Percentiles rank a stretch among this genome's conserved stretches.
Evolutionary conservation across 2,797 vertebrate species (phyloP).

Genomic region (Scolopax rusticola): DNA sequence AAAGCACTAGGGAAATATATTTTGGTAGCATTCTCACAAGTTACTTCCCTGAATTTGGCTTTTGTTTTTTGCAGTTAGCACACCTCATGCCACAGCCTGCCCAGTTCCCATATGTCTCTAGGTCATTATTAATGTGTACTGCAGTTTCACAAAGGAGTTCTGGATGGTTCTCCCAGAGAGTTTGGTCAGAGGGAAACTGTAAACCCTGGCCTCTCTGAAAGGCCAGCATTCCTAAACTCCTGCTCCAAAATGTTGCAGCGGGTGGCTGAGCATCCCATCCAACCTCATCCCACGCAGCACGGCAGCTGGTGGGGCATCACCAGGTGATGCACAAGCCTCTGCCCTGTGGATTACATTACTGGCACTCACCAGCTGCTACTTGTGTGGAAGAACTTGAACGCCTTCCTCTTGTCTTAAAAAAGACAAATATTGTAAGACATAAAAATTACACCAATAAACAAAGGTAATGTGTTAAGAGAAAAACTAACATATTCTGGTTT

Average conservation of each 20-base stretch:
- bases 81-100: not conserved
- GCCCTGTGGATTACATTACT: not conserved
- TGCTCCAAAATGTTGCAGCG: not conserved
- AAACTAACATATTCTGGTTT: not conserved
- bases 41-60: not conserved
- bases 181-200: not conserved
- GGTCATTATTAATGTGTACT: not conserved
- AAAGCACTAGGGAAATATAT: not conserved
- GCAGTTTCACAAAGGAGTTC: not conserved
- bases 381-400: not conserved
- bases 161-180: not conserved
- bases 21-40: not conserved
- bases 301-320: accelerated
- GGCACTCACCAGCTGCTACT: not conserved
- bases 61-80: not conserved
- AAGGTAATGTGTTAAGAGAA: not conserved
- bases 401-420: not conserved
- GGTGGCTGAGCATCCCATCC: not conserved
- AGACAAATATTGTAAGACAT: not conserved
- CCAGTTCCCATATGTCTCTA: not conserved
- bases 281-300: accelerated
- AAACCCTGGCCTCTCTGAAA: not conserved
- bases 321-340: not conserved
- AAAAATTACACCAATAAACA: not conserved
- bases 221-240: accelerated